Evolutionary conservation across 1,140 invertebrate genomes (phyloP).

Genomic region (Leptinotarsa undecemlineata): DNA sequence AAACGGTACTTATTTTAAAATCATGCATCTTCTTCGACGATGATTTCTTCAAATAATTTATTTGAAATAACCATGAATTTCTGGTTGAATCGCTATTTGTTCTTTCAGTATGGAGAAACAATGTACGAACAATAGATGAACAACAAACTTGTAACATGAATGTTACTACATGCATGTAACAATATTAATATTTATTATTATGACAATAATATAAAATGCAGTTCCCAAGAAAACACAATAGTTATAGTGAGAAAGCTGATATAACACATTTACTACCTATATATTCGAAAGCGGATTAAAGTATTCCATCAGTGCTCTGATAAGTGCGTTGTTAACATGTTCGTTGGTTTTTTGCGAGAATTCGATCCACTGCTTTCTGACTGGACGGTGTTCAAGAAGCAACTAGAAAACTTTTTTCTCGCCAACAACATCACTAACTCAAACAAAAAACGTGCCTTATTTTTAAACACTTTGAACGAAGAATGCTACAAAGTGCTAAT

Average conservation of each 20-base stretch:
- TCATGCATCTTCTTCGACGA: too few species aligned
- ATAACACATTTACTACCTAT: background rate
- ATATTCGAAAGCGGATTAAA: background rate
- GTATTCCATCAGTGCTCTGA: too few species aligned
- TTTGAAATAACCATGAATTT: too few species aligned
- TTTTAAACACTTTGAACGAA: conserved; percentile 20
- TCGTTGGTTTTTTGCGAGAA: conserved; percentile 20
- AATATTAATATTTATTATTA: too few species aligned
- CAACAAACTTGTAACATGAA: background rate
- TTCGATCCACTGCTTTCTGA: conserved; percentile 11
- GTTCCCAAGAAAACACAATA: background rate
- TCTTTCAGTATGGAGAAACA: background rate
- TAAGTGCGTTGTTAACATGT: background rate
- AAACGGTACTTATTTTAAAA: too few species aligned
- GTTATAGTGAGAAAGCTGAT: background rate
- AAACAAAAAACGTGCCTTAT: conserved; percentile 17
- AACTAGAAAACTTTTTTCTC: conserved; percentile 22
- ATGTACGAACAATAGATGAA: background rate
- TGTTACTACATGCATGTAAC: too few species aligned
- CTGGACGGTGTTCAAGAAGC: conserved; percentile 23
- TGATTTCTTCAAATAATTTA: too few species aligned
- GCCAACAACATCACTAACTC: conserved; percentile 18
- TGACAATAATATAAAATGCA: too few species aligned
- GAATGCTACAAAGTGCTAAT: conserved; percentile 21
- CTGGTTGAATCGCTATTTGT: too few species aligned